phyloP scores from a whole-genome alignment of 2,113 vertebrate species.

The Ceyx margarethae region DNA sequence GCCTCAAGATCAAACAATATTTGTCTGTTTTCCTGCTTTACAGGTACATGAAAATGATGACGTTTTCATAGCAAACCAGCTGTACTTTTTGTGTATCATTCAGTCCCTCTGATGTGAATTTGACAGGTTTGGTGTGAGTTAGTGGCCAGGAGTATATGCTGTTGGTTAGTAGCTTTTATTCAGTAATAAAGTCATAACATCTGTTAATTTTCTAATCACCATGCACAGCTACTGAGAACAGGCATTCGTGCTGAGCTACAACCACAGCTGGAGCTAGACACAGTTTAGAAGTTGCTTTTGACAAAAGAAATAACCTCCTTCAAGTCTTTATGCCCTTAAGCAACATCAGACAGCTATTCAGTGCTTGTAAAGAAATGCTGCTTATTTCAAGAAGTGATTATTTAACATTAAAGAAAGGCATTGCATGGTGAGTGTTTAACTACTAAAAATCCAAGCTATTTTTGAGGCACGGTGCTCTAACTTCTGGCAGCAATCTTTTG shows the following conservation, averaged over 20 bases:
- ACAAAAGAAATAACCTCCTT: conserved; percentile 43
- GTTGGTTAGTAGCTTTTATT: neutral
- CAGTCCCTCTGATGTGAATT: neutral
- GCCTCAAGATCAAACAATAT: neutral
- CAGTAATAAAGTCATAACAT: neutral
- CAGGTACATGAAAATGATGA: neutral
- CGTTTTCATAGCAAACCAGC: conserved; percentile 11
- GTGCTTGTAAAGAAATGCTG: conserved; percentile 27
- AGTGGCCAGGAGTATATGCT: neutral
- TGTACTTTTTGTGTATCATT: neutral
- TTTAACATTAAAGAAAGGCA: neutral
- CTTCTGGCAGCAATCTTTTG: conserved; percentile 11
- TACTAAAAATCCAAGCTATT: conserved; percentile 31
- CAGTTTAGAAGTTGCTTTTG: conserved; percentile 18
- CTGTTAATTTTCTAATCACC: conserved; percentile 44
- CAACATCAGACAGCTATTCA: neutral
- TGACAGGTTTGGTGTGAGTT: neutral
- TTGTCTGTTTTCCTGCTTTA: neutral
- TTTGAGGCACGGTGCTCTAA: conserved; percentile 24
- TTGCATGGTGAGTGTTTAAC: conserved; percentile 18
- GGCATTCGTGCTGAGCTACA: neutral
- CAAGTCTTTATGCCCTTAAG: conserved; percentile 43
- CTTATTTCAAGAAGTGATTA: conserved; percentile 35
- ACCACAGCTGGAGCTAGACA: neutral
- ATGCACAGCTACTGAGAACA: conserved; percentile 49